These are phyloP conservation scores for Pelagia noctiluca DNA, from an alignment of 30 jellyfish, hydroid and myxozoan species.

Conservation along the genomic window DNA sequence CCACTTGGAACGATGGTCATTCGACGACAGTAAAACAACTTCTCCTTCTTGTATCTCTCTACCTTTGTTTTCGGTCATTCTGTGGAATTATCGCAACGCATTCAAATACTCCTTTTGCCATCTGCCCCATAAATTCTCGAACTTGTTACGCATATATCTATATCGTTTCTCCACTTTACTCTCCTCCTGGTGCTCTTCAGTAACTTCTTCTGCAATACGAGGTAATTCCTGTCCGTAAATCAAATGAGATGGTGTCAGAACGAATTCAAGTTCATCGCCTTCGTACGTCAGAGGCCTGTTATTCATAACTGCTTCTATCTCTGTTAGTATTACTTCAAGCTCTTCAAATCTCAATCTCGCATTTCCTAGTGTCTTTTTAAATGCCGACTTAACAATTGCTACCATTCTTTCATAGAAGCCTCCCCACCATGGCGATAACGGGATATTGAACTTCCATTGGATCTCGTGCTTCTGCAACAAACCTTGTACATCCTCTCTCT, in stretches of 20 bases:
- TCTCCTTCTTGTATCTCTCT: not conserved
- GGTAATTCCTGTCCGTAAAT: constrained; percentile 6
- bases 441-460: constrained; percentile 21
- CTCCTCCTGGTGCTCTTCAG: not conserved
- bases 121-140: not conserved
- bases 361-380: not conserved
- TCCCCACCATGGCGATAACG: constrained; percentile 26
- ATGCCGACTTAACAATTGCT: not conserved
- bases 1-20: not conserved
- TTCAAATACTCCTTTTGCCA: not conserved
- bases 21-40: not conserved
- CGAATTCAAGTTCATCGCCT: not conserved
- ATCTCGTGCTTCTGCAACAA: constrained; percentile 1
- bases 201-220: not conserved
- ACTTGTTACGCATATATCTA: not conserved
- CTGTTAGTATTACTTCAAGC: not conserved
- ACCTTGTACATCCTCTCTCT: not conserved
- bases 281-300: constrained; percentile 7
- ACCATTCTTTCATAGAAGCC: constrained; percentile 21
- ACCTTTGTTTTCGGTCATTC: not conserved
- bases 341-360: not conserved
- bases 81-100: not conserved
- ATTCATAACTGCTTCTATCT: not conserved
- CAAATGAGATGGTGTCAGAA: not conserved
- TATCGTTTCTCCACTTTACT: not conserved